Base-by-base conservation (phyloP, 2,888 invertebrate genomes). In the Atethmia centrago region DNA sequence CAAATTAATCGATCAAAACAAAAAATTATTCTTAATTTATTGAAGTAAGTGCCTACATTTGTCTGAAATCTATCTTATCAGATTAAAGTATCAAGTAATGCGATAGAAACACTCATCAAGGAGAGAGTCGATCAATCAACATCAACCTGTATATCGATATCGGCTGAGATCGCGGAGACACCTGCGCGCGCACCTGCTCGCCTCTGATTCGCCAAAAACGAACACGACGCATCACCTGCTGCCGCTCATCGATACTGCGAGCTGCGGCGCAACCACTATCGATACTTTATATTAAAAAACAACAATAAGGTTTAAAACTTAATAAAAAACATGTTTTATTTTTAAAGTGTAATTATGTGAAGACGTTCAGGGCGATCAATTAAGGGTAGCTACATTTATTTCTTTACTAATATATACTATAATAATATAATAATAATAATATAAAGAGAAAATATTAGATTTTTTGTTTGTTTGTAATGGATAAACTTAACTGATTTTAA, bases 121-220 rank as follows among this genome's bases (percentile, higher is more conserved):
- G 21, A 51, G 65, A 65, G 64, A 71, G 40, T 42, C 56, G 74
- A 85, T 86, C 81, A 78, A 88, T 87, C 81, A 74, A 75, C 74
- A 87, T 76, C 94, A 89, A 72, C 90, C 92, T 94, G 92, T 94
- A 92, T 90, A 90, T 88, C 84, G 90, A 92, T 93, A 94, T 93
- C 93, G 92, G 89, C 92, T 86, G 94, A 92, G 94, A 94, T 94
- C 93, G 90, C 92, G 91, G 91, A 85, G 90, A 90, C 95, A 95
- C 95, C 95, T 94, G 95, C 94, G 90, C 90, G 55, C 53, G 77
- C 87, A 95, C 95, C 95, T 94, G 95, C 93, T 80, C 87, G 92
- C 90, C 94, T 92, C 92, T 95, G 95, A 95, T 95, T 95, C 95
- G 95, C 95, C 95, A 95, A 95, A 94, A 95, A 94, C 92, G 93